Evolutionary conservation across 1,140 invertebrate genomes (phyloP), one percentile per base, ranked within the genome.

Genomic region (Megalonaias nervosa): DNA sequence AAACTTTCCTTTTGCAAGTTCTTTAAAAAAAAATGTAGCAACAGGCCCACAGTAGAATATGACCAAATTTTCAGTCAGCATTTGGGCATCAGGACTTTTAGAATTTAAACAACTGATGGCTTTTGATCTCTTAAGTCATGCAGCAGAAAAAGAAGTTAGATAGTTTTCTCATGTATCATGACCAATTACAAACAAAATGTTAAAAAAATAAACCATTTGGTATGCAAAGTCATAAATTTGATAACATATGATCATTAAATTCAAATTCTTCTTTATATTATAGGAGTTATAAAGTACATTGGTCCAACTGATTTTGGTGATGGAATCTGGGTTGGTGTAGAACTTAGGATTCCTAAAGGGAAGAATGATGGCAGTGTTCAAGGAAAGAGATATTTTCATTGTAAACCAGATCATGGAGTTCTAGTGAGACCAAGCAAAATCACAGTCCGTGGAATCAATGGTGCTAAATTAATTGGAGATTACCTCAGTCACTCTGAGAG

Each of bases 401-500:
- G 92, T 82, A 88, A 87, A 73, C 86, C 89, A n/a, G 86, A 90
- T 70, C 90, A 92, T 85, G 92, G 92, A 55, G 80, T 93, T 26
- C 79, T 93, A 59, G 92, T 93, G 1, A 76, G 90, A 77, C 92
- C 92, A 60, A 90, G 88, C 77, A 90, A 90, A 82, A 92, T 93
- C 15, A 91, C 91, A n/a, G 91, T 93, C 11, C 85, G 92, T 13
- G 93, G 93, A 16, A 92, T 93, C 72, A 93, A 92, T 85, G 93
- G 92, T 19, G 90, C 92, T 17, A 90, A 92, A 80, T 87, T 93
- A 26, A 82, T 93, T n/a, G 69, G 79, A 26, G 15, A n/a, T 21
- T 6, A 56, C 26, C 9, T 74, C 48, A 38, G 13, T 21, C 60
- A 65, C 56, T 65, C 69, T 60, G 38, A 59, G 57, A 75, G 64